A percentile compares a stretch with the other conserved stretches of the same genome.
Evolutionary conservation across 2,113 vertebrate genomes (phyloP).

Genomic region (Gadus chalcogrammus): DNA sequence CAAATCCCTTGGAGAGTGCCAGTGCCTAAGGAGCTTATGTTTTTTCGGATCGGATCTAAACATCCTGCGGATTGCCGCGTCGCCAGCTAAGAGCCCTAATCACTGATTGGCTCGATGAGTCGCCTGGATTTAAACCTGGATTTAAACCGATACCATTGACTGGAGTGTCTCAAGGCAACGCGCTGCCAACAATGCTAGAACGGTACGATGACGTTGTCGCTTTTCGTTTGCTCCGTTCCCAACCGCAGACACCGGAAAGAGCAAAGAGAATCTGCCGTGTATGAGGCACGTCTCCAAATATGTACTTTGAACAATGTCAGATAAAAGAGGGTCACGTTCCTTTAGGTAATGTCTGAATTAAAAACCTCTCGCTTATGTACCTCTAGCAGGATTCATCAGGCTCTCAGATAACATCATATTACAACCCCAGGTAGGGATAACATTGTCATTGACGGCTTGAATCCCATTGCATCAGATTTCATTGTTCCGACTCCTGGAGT

Average conservation of each 20-base stretch:
- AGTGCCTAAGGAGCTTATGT: slow-evolving; percentile 47
- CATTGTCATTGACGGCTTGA: slow-evolving; percentile 12
- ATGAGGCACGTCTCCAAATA: not conserved
- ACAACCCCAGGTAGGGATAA: too few species aligned
- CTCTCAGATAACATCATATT: slow-evolving; percentile 33
- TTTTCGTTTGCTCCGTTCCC: too few species aligned
- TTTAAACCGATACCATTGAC: not conserved
- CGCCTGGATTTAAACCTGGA: not conserved
- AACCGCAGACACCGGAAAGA: not conserved
- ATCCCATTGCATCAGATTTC: slow-evolving; percentile 39
- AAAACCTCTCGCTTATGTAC: slow-evolving; percentile 39
- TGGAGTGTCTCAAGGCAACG: not conserved
- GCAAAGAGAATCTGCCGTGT: not conserved
- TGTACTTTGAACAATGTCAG: slow-evolving; percentile 18
- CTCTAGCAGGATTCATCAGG: slow-evolving; percentile 42
- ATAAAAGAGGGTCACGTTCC: slow-evolving; percentile 30
- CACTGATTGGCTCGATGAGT: slow-evolving; percentile 12
- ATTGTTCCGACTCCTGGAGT: slow-evolving; percentile 14
- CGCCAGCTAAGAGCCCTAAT: slow-evolving; percentile 29
- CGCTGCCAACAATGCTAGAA: not conserved
- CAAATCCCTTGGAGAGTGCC: slow-evolving; percentile 22
- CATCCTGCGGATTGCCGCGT: slow-evolving; percentile 8
- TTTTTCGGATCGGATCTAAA: not conserved
- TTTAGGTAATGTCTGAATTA: slow-evolving; percentile 47
- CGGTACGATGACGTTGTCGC: too few species aligned